Evolutionary conservation across 2,797 vertebrate genomes (phyloP), one percentile per base, ranked within the genome.

Genomic region (Syncerus caffer): DNA sequence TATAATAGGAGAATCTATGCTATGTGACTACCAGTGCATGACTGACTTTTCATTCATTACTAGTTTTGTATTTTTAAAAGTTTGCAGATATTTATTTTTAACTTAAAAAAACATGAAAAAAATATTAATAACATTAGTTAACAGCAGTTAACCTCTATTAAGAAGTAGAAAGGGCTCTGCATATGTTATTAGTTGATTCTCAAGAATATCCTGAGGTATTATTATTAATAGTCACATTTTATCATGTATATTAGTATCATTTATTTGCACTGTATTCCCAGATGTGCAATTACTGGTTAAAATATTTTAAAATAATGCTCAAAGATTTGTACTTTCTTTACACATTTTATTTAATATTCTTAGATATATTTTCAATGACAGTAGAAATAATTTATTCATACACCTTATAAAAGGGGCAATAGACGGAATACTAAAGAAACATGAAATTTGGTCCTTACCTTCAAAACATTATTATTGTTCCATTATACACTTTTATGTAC

Each of bases 21-120:
- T 90, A 92, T 88, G 34, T 58, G 76, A 82, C 34, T 85, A 94
- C 42, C 6, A 93, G 14, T 60, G 10, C 78, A 60, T 64, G 23
- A 80, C 5, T n/a, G 38, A 42, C 67, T 60, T 88, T 84, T 57
- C 47, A 89, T 84, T 97, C 55, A 89, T 57, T 90, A 55, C 2
- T 80, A 95, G 27, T 82, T 95, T 27, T 34, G 0, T 85, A 53
- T 92, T 80, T 93, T 89, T 47, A 12, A 21, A 57, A 89, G 64
- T 82, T 42, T 92, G 19, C 12, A 93, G 93, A 92, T 83, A n/a
- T 47, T 67, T 47, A 92, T 64, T 94, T 79, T 96, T 95, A 93
- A 95, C 58, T 92, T 91, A 84, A 85, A 89, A 88, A 98, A 97
- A 82, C 79, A 53, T 29, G 6, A 96, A 94, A 96, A 92, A 85